Evolutionary conservation across 1,140 invertebrate genomes (phyloP), one percentile per base, ranked within the genome.

Genomic region (silkworm (Bombyx mori)): DNA sequence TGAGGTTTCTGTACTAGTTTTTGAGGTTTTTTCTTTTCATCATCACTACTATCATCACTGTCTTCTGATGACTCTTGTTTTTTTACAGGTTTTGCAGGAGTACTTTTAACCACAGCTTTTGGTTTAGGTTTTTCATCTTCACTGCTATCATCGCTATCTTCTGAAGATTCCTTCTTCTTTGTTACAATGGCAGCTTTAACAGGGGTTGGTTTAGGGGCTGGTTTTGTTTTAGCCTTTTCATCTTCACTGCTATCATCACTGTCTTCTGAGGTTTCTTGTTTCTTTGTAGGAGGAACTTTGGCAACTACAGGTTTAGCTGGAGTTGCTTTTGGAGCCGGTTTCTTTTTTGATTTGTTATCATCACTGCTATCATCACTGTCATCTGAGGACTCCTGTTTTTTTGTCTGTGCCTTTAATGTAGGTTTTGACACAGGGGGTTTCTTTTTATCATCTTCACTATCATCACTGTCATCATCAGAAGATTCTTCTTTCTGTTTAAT

Each of bases 221-320:
- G 26, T 54, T 63, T 66, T 44, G 51, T 46, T 59, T 69, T 69
- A 12, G 64, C 60, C 42, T 64, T 63, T 44, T 67, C 62, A 61
- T 69, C 62, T 53, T 63, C 61, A 62, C 61, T 63, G 18, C 64
- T 66, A 8, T 76, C 73, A 62, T 75, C 73, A 66, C 75, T 78
- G 47, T 77, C 74, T 26, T 73, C 75, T 58, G 71, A 74, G 12
- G 75, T 74, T 12, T 66, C 63, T 47, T 73, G 59, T 61, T 75
- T 73, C 56, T 67, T 67, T 45, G 53, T 61, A 50, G 56, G 9
- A 50, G 58, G 9, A 56, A 57, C 60, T 48, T 58, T 60, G 8
- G 50, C 42, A 42, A 57, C 54, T 5, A 35, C 26, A 49, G 60
- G 60, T 52, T 73, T 73, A 12, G 59, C 59, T 10, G 62, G 60